phyloP scores from a whole-genome alignment of 2,888 invertebrate genomes.

The Subacronicta megacephala region DNA sequence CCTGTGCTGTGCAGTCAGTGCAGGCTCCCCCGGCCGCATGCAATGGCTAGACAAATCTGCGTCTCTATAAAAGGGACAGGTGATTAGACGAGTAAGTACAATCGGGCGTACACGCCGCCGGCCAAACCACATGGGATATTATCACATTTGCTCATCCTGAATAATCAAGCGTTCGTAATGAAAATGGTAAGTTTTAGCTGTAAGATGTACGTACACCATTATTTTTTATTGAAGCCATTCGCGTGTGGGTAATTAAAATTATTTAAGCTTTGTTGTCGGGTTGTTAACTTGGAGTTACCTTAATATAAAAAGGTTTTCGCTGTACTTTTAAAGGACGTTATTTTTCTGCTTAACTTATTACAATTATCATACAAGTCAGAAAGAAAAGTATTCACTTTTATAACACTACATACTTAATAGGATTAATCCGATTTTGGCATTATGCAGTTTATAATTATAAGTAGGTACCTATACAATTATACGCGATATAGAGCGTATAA shows the following conservation, averaged over 20 bases:
- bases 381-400: no score
- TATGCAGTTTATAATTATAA: no score
- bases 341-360: no score
- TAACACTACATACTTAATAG: no score
- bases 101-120: constrained; percentile 80
- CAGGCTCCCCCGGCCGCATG: constrained; percentile 83
- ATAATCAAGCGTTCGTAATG: constrained; percentile 61
- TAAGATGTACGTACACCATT: neutral
- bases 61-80: constrained; percentile 89
- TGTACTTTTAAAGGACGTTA: no score
- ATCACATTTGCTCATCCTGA: constrained; percentile 53
- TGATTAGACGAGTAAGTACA: constrained; percentile 86
- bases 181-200: constrained; percentile 74
- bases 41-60: constrained; percentile 86
- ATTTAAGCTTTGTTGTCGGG: neutral
- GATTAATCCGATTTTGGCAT: no score
- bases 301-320: no score
- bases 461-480: no score
- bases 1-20: constrained; percentile 78
- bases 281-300: neutral
- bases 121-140: constrained; percentile 78
- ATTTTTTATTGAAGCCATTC: neutral
- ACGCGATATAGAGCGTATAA: no score
- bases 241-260: neutral
- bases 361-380: no score